phyloP scores from a whole-genome alignment of 2,888 invertebrate genomes.

The Furcula furcula region DNA sequence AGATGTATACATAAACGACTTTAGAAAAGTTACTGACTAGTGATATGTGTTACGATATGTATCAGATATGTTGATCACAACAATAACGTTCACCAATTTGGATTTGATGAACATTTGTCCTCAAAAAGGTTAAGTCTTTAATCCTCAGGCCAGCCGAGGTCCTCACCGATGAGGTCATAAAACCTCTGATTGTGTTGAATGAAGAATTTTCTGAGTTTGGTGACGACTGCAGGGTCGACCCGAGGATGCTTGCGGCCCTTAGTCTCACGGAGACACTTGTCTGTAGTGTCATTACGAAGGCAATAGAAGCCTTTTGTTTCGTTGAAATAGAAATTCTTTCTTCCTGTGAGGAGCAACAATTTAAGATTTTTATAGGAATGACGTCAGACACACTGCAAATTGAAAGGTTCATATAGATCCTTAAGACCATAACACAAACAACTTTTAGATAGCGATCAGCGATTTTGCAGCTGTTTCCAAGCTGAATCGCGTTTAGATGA shows the following conservation, averaged over 20 bases:
- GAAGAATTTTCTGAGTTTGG: slow-evolving; percentile 92
- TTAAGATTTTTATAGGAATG: too few species aligned
- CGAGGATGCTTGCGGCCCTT: slow-evolving; percentile 92
- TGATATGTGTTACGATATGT: slow-evolving; percentile 67
- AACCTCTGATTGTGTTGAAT: slow-evolving; percentile 95
- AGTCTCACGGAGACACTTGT: slow-evolving; percentile 92
- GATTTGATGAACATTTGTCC: too few species aligned
- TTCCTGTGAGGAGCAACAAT: slow-evolving; percentile 69
- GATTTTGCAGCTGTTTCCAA: too few species aligned
- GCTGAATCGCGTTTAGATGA: too few species aligned
- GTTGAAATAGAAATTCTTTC: slow-evolving; percentile 97
- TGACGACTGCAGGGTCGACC: slow-evolving; percentile 89
- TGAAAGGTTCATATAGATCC: too few species aligned
- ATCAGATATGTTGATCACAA: slow-evolving; percentile 64
- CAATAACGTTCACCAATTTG: slow-evolving; percentile 25
- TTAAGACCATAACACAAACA: too few species aligned
- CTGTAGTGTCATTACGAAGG: slow-evolving; percentile 90
- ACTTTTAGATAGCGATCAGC: too few species aligned
- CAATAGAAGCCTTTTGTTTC: slow-evolving; percentile 98
- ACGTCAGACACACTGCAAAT: too few species aligned
- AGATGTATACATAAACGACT: slow-evolving; percentile 75
- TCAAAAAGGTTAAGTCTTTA: too few species aligned
- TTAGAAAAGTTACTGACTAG: slow-evolving; percentile 69
- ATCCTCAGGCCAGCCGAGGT: slow-evolving; percentile 96
- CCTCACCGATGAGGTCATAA: slow-evolving; percentile 95